These are phyloP conservation scores for Oncorhynchus keta DNA, from an alignment of 2,113 vertebrate species.

Conservation along the genomic window DNA sequence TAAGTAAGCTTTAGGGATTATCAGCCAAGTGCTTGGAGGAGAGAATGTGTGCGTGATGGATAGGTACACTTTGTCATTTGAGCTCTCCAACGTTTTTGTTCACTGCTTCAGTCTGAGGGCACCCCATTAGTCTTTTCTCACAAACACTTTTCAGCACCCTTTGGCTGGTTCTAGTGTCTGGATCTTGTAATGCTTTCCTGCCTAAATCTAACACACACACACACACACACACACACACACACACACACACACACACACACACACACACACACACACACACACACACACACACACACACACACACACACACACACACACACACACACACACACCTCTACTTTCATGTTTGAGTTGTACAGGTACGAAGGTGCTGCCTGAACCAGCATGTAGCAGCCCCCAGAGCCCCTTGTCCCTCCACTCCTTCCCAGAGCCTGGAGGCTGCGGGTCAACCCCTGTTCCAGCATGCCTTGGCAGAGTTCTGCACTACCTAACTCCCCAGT, in stretches of 20 bases:
- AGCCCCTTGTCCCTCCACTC: neutral
- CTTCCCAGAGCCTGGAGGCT: conserved; percentile 37
- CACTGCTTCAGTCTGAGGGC: too few species aligned
- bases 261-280: neutral
- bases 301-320: neutral
- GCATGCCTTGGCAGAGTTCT: conserved; percentile 50
- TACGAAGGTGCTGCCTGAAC: conserved; percentile 24
- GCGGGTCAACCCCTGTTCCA: conserved; percentile 44
- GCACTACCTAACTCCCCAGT: conserved; percentile 22
- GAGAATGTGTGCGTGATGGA: neutral
- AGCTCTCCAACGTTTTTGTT: too few species aligned
- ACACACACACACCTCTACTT: neutral
- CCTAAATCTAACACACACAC: neutral
- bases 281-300: neutral
- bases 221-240: neutral
- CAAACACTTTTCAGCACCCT: neutral
- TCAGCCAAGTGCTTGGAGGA: neutral
- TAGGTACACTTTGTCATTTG: neutral
- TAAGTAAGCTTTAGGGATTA: neutral
- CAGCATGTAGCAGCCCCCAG: conserved; percentile 13
- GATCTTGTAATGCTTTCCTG: neutral
- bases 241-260: neutral
- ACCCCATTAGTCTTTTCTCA: neutral
- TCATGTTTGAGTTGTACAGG: conserved; percentile 7
- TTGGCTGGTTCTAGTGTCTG: neutral